These are phyloP conservation scores for Ispidina picta DNA, from an alignment of 2,797 vertebrate species.

Conservation along the genomic window DNA sequence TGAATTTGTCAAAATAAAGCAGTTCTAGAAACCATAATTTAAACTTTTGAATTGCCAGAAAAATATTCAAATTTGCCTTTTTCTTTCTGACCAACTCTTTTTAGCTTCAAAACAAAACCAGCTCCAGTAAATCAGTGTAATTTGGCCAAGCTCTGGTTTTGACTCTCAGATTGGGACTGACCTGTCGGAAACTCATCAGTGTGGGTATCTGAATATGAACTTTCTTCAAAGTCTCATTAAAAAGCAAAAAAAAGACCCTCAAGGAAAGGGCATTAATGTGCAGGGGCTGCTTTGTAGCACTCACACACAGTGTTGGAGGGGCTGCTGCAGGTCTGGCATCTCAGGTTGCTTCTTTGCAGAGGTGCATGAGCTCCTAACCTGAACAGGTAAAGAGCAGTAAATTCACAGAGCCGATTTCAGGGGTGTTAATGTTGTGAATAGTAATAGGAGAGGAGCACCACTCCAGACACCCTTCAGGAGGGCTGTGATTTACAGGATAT, in stretches of 20 bases:
- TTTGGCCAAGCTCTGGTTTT: not conserved
- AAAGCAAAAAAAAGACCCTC: not conserved
- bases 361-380: not conserved
- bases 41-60: not conserved
- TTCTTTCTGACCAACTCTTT: not conserved
- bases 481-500: constrained; percentile 21
- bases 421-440: constrained; percentile 48
- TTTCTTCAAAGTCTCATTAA: not conserved
- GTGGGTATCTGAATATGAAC: not conserved
- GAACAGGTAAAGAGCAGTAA: constrained; percentile 55
- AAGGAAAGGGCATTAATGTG: not conserved
- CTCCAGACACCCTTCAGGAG: constrained; percentile 32
- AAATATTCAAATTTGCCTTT: not conserved
- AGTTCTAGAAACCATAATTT: not conserved
- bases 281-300: not conserved
- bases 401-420: constrained; percentile 31
- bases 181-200: not conserved
- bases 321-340: not conserved
- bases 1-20: not conserved
- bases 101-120: not conserved
- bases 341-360: not conserved
- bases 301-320: not conserved
- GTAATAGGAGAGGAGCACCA: not conserved
- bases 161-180: not conserved
- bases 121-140: not conserved